Conservation (phyloP, 2,113 vertebrate genomes). For the Sinocyclocheilus rhinocerous region DNA sequence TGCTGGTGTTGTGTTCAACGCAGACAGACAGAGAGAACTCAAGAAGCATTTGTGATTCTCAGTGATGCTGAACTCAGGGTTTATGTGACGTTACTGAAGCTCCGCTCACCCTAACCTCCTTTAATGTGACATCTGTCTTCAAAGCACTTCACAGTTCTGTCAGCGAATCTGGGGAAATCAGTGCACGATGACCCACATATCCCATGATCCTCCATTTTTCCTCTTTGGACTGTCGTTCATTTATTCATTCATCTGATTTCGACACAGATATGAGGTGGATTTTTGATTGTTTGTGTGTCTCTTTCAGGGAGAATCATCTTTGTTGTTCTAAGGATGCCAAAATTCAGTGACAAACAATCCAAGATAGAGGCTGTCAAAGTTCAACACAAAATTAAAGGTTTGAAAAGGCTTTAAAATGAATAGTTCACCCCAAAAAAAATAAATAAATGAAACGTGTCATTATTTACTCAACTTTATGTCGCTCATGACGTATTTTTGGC, state of each 20-base stretch:
- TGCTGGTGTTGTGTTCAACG: conserved; percentile 18
- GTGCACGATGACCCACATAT: conserved; percentile 72
- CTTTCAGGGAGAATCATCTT: neutral
- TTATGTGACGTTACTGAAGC: conserved; percentile 21
- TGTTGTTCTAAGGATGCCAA: neutral
- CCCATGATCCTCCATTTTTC: conserved; percentile 65
- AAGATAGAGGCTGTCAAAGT: neutral
- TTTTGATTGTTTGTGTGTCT: neutral
- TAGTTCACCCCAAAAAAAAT: neutral
- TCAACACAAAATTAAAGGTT: neutral
- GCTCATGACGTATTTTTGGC: neutral
- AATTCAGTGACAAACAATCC: neutral
- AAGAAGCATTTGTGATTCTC: conserved; percentile 59
- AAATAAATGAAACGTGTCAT: neutral
- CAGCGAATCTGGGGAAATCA: conserved; percentile 61
- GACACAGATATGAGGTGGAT: conserved; percentile 30
- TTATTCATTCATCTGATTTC: conserved; percentile 63
- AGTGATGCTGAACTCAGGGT: conserved; percentile 52
- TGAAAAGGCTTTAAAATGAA: neutral
- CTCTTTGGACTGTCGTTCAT: conserved; percentile 64
- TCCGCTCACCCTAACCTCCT: conserved; percentile 61
- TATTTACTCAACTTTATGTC: neutral
- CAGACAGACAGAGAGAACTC: neutral
- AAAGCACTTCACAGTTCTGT: conserved; percentile 71
- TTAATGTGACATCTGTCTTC: conserved; percentile 73